These are phyloP conservation scores for Omphaloscelis lunosa DNA, from an alignment of 2,888 invertebrate species.

Conservation along the genomic window DNA sequence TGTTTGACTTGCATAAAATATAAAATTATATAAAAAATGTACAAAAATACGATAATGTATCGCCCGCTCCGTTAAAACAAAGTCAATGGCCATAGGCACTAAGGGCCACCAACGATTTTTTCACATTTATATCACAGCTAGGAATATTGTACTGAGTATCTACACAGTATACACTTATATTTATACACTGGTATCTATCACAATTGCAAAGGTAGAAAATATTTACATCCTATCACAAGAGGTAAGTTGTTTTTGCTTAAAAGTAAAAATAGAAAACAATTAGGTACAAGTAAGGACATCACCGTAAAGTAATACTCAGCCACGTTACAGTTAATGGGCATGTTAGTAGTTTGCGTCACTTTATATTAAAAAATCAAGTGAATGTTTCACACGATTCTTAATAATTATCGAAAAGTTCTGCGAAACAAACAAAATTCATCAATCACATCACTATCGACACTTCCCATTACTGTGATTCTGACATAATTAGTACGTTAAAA, in stretches of 20 bases:
- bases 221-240: slow-evolving; percentile 38
- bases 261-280: slow-evolving; percentile 10
- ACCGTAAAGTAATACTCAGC: slow-evolving; percentile 6
- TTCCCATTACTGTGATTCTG: slow-evolving; percentile 41
- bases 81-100: not conserved
- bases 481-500: slow-evolving; percentile 9
- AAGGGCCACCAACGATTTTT: not conserved
- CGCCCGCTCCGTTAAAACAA: not conserved
- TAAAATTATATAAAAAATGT: slow-evolving; percentile 40
- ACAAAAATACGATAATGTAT: slow-evolving; percentile 38
- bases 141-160: slow-evolving; percentile 74
- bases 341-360: not conserved
- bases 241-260: not conserved
- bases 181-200: slow-evolving; percentile 31
- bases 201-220: slow-evolving; percentile 21
- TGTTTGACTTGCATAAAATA: slow-evolving; percentile 54
- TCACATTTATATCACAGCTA: slow-evolving; percentile 72
- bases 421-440: not conserved
- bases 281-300: not conserved
- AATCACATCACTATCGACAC: not conserved
- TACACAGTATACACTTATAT: too few relatives aligned
- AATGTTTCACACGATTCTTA: not conserved
- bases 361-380: not conserved
- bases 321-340: not conserved
- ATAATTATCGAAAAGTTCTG: not conserved